phyloP scores from a whole-genome alignment of 2,797 vertebrate species.

The Notolepis coatsorum region DNA sequence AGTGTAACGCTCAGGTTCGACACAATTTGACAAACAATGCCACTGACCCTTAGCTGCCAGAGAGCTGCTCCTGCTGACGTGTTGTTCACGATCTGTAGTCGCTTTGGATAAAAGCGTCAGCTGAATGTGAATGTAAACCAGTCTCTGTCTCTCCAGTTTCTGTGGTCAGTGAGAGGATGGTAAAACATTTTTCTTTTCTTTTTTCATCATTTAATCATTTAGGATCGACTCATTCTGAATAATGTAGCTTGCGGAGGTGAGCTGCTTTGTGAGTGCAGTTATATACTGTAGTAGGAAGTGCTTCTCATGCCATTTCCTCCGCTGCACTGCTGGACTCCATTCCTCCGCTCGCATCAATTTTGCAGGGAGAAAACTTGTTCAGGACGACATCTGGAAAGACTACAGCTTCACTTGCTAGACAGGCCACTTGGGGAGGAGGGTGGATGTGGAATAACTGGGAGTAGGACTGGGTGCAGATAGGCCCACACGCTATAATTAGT shows the following conservation, averaged over 20 bases:
- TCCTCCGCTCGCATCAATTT: neutral
- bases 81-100: too few species aligned
- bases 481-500: conserved; percentile 53
- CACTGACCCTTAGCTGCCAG: too few species aligned
- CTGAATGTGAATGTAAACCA: too few species aligned
- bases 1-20: too few species aligned
- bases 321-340: neutral
- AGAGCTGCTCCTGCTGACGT: too few species aligned
- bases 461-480: conserved; percentile 41
- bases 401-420: neutral
- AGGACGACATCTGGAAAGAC: conserved; percentile 7
- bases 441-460: conserved; percentile 45
- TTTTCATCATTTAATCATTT: too few species aligned
- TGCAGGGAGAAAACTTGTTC: neutral
- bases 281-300: neutral
- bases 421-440: conserved; percentile 14
- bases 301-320: neutral
- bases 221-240: neutral
- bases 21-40: too few species aligned
- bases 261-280: neutral
- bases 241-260: neutral
- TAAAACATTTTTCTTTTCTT: too few species aligned
- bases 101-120: too few species aligned
- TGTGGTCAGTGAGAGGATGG: too few species aligned
- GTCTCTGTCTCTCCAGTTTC: too few species aligned